A percentile compares a stretch with the other conserved stretches of the same genome.
Evolutionary conservation across 2,797 vertebrate genomes (phyloP).

Genomic region (Dallia pectoralis): DNA sequence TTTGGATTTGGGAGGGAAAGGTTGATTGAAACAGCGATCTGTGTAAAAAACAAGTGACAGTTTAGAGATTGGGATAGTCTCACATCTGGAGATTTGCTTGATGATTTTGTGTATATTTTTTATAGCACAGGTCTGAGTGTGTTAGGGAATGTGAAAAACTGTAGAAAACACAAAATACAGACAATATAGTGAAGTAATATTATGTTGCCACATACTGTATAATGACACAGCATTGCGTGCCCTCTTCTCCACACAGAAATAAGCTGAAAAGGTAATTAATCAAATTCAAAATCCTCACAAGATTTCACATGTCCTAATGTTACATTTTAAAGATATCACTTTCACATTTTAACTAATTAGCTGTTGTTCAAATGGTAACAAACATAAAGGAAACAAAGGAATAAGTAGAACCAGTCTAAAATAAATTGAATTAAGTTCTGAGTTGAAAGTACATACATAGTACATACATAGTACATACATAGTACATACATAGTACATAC

Average conservation of each 20-base stretch:
- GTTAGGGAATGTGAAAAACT: too few relatives aligned
- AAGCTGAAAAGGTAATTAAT: not conserved
- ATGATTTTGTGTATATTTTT: too few relatives aligned
- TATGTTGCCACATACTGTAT: slow-evolving; percentile 1
- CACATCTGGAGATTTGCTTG: too few relatives aligned
- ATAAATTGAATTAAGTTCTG: not conserved
- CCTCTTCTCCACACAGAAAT: slow-evolving; percentile 6
- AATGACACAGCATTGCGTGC: slow-evolving; percentile 1
- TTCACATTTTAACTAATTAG: not conserved
- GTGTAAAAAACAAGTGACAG: too few relatives aligned
- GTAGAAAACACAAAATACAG: not conserved
- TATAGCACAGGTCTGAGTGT: too few relatives aligned
- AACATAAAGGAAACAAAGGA: not conserved
- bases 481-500: too few relatives aligned
- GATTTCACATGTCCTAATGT: not conserved
- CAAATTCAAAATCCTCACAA: not conserved
- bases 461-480: not conserved
- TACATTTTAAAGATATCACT: not conserved
- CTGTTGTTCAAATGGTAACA: not conserved
- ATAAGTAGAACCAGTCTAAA: not conserved
- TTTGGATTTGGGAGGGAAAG: too few relatives aligned
- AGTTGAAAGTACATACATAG: not conserved
- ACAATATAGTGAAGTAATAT: slow-evolving; percentile 1
- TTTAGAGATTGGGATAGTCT: too few relatives aligned
- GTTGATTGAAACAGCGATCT: too few relatives aligned